Base-by-base conservation (phyloP, 1,140 invertebrate species). In the Papilio polyxenes region DNA sequence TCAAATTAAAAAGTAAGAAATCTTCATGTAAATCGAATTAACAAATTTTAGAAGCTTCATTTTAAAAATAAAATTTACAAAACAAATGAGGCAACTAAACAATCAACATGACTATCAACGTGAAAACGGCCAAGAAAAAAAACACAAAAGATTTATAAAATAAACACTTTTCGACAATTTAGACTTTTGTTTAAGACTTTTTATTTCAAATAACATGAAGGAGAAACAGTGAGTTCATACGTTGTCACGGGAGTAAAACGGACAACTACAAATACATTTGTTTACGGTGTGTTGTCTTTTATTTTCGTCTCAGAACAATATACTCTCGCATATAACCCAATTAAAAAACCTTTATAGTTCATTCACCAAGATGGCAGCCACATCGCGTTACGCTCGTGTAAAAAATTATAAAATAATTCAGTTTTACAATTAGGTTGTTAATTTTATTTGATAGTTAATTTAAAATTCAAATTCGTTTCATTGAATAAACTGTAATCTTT, bases 141-240 rank as follows among this genome's bases (percentile, higher is more conserved):
- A 59, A 65, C 23, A 31, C 62, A 69, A 69, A 72, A 72, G 65
- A 6, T 40, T 37, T 72, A 20, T 31, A 72, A 72, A 72, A 72
- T 8, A 72, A 72, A 72, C 65, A 72, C 13, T 40, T 72, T 72
- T 72, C 65, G 31, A 65, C 62, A 31, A 72, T 72, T 72, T 72
- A 72, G 65, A 72, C 65, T 44, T 17, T 56, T 56, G 53, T 56
- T 56, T 56, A 56, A 56, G 53, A 56, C 53, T 40, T 72, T 72
- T 72, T 31, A 72, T 72, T 72, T 72, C 65, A 72, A 72, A 72
- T 72, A 72, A 72, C 40, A 72, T 72, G 31, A 40, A 72, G 10
- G 31, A 72, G 62, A 69, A 69, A 69, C 62, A 72, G 65, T 72
- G 65, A 37, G 65, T 37, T 72, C 65, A 72, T 37, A 31, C 65